These are phyloP conservation scores for Criorhina ranunculi DNA, from an alignment of 2,888 invertebrate species.

Conservation along the genomic window DNA sequence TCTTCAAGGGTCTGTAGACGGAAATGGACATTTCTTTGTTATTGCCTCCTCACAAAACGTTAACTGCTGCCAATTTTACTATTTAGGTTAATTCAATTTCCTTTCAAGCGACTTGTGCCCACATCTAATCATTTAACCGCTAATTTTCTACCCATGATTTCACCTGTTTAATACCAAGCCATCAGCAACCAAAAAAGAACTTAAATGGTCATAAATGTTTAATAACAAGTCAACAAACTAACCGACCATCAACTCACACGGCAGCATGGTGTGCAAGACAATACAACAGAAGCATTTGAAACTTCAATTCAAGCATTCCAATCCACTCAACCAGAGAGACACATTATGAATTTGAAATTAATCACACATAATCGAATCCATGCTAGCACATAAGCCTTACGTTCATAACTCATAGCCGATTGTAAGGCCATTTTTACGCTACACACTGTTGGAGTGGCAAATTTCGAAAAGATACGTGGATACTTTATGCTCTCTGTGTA, in stretches of 20 bases:
- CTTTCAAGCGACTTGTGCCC: conserved; percentile 15
- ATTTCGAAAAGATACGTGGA: neutral
- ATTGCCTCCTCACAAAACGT: conserved; percentile 6
- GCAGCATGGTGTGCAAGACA: conserved; percentile 43
- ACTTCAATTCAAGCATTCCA: conserved; percentile 65
- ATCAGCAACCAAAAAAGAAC: conserved; percentile 6
- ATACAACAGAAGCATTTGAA: conserved; percentile 56
- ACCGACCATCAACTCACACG: conserved; percentile 10
- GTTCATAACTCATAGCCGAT: conserved; percentile 36
- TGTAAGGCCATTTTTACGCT: conserved; percentile 53
- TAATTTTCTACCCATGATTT: conserved; percentile 54
- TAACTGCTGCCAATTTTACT: conserved; percentile 57
- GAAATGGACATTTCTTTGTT: conserved; percentile 42
- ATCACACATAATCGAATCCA: conserved; percentile 60
- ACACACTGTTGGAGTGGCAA: neutral
- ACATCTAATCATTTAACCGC: conserved; percentile 1
- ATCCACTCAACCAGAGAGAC: conserved; percentile 64
- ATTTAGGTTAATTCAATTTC: conserved; percentile 68
- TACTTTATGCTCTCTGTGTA: conserved; percentile 11
- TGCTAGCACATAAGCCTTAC: neutral
- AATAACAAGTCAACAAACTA: conserved; percentile 66
- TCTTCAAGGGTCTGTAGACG: conserved; percentile 1
- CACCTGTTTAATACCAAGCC: conserved; percentile 22
- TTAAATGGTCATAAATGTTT: conserved; percentile 66
- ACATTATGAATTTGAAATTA: conserved; percentile 69